These are phyloP conservation scores for Leptopilina boulardi DNA, from an alignment of 1,140 invertebrate genomes.

Conservation along the genomic window DNA sequence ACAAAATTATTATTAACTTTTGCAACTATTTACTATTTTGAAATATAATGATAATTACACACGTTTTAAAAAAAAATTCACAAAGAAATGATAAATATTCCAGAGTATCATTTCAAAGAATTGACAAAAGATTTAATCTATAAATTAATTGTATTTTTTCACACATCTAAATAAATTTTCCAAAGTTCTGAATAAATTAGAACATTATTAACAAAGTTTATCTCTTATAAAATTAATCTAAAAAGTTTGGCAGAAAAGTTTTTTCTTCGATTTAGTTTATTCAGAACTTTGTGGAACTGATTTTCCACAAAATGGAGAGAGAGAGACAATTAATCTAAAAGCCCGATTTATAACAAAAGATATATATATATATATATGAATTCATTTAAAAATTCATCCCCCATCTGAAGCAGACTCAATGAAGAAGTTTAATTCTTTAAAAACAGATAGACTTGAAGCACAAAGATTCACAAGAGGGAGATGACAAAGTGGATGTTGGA, in stretches of 20 bases:
- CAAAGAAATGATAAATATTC: no score
- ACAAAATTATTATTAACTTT: no score
- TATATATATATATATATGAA: neutral
- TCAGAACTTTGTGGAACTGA: neutral
- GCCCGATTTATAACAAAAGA: neutral
- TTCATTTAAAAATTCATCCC: neutral
- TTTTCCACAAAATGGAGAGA: neutral
- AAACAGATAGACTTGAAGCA: conserved; percentile 92
- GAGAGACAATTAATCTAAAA: neutral
- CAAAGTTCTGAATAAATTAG: conserved; percentile 44
- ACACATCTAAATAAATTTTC: neutral
- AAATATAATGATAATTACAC: no score
- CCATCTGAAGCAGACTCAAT: neutral
- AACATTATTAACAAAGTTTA: conserved; percentile 12
- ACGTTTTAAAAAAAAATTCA: neutral
- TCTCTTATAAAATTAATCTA: neutral
- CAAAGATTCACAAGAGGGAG: conserved; percentile 87
- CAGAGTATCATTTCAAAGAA: no score
- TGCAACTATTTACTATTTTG: no score
- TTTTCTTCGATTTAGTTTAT: neutral
- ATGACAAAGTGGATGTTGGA: conserved; percentile 89
- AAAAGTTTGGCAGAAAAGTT: neutral
- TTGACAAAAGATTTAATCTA: conserved; percentile 26
- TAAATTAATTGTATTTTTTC: neutral
- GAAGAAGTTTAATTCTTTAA: neutral